Percentiles rank a stretch among this genome's conserved stretches.
phyloP scores from a whole-genome alignment of 1,140 invertebrate genomes.

The Drosophila kikkawai region DNA sequence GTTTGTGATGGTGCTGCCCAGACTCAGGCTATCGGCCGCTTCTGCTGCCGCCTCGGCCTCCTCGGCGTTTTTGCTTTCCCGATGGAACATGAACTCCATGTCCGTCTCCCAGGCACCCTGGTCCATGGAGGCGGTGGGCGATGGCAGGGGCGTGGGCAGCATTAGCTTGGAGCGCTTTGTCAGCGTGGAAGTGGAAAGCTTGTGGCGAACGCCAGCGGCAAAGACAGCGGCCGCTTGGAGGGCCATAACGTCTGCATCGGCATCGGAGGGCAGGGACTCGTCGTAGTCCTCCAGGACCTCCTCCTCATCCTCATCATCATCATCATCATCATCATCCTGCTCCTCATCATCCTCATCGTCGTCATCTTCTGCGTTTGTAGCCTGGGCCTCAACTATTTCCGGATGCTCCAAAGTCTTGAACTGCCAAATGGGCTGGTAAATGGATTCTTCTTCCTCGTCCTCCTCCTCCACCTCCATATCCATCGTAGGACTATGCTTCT shows the following conservation, averaged over 20 bases:
- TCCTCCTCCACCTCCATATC: constrained; percentile 19
- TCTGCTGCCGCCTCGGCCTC: not conserved
- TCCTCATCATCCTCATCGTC: constrained; percentile 30
- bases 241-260: constrained; percentile 39
- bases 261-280: constrained; percentile 44
- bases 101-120: constrained; percentile 83
- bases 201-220: constrained; percentile 65
- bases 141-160: constrained; percentile 64
- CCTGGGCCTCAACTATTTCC: constrained; percentile 11
- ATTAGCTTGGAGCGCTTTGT: constrained; percentile 53
- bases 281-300: constrained; percentile 35
- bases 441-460: constrained; percentile 68
- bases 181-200: constrained; percentile 39
- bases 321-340: constrained; percentile 58
- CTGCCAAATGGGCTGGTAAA: constrained; percentile 84
- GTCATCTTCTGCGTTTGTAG: constrained; percentile 7
- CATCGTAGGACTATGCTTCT: not conserved
- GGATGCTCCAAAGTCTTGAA: constrained; percentile 73
- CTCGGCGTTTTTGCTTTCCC: constrained; percentile 14
- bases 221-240: constrained; percentile 63
- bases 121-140: constrained; percentile 74
- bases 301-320: constrained; percentile 23
- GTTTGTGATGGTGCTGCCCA: constrained; percentile 78
- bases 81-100: constrained; percentile 80
- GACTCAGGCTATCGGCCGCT: constrained; percentile 46